Percentiles rank a stretch among this genome's conserved stretches.
Evolutionary conservation across 2,797 vertebrate species (phyloP).

Genomic region (Fringilla coelebs): DNA sequence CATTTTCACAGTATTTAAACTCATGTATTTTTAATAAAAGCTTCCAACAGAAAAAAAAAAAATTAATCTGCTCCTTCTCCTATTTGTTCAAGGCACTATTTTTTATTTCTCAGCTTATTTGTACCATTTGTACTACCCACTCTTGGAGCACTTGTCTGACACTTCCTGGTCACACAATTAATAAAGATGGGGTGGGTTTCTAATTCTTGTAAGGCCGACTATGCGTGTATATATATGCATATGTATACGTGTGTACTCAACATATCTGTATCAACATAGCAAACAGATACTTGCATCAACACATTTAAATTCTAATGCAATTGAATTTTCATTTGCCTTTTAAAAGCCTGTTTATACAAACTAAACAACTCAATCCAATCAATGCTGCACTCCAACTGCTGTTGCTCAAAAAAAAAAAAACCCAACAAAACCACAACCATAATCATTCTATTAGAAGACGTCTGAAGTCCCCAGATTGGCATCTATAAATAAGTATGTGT

Average conservation of each 20-base stretch:
- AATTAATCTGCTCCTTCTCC: not conserved
- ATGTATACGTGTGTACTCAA: accelerated
- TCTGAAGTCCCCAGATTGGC: not conserved
- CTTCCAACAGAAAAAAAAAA: not conserved
- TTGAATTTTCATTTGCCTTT: not conserved
- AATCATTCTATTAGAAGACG: not conserved
- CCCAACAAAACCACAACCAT: not conserved
- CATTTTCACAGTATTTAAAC: not conserved
- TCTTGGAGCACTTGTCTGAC: not conserved
- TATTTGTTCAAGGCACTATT: not conserved
- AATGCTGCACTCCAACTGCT: not conserved
- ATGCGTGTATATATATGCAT: no score
- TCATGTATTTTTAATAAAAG: not conserved
- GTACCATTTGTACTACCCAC: not conserved
- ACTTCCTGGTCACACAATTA: not conserved
- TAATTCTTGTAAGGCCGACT: not conserved
- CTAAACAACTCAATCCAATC: not conserved
- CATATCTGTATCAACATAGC: accelerated
- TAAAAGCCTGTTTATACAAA: not conserved
- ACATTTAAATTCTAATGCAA: not conserved
- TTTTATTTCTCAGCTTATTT: not conserved
- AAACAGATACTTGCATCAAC: not conserved
- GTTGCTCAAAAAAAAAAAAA: not conserved
- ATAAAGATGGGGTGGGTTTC: not conserved
- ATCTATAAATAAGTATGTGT: not conserved